These are phyloP conservation scores for Branchinecta lindahli DNA, from an alignment of 1,140 invertebrate genomes.

Conservation along the genomic window DNA sequence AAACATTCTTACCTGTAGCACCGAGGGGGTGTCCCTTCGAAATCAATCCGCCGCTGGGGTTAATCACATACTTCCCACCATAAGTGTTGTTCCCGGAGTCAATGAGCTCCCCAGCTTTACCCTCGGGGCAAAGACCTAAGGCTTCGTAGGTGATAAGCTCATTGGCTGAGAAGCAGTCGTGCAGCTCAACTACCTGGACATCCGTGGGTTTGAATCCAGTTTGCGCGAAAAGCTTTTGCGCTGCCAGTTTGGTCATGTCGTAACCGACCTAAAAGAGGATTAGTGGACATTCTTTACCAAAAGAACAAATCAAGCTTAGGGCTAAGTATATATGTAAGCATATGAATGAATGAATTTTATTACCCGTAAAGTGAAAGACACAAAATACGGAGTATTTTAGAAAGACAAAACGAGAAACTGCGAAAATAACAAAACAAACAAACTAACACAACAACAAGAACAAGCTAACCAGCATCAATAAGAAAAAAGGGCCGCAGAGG, in stretches of 20 bases:
- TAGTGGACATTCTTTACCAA: background rate
- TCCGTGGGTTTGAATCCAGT: conserved; percentile 56
- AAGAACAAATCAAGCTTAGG: no score
- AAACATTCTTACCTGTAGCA: conserved; percentile 54
- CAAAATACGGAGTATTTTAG: no score
- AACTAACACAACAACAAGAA: no score
- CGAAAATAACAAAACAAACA: no score
- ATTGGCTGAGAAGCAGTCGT: conserved; percentile 97
- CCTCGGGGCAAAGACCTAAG: conserved; percentile 74
- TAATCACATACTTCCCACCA: conserved; percentile 90
- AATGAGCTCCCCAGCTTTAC: conserved; percentile 79
- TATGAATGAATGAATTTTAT: no score
- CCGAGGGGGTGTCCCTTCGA: conserved; percentile 97
- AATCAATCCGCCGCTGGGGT: conserved; percentile 93
- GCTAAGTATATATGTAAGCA: no score
- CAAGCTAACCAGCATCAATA: no score
- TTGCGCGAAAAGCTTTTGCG: conserved; percentile 61
- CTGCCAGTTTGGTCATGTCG: conserved; percentile 83
- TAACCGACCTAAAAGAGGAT: conserved; percentile 53
- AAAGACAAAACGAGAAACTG: no score
- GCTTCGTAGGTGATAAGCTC: conserved; percentile 97
- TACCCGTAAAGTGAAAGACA: no score
- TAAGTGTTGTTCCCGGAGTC: conserved; percentile 93
- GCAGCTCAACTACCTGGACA: conserved; percentile 93
- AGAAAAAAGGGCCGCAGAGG: no score